Evolutionary conservation across 2,888 invertebrate species (phyloP).

Genomic region (Branchellion lobata): DNA sequence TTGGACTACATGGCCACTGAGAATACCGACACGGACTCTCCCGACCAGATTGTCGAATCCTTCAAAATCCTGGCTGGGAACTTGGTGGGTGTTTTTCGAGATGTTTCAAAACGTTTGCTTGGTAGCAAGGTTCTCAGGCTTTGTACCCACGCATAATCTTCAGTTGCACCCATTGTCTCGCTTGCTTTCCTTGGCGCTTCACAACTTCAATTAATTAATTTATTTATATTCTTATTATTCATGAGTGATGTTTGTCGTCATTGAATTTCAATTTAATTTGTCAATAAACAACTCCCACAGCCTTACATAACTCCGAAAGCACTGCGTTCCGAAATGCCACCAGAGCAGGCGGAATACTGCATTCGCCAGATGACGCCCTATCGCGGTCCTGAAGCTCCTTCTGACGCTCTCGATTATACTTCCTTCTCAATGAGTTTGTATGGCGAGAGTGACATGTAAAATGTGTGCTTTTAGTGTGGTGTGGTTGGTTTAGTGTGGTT

Average conservation of each 20-base stretch:
- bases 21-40: slow-evolving; percentile 67
- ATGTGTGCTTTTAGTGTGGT: neutral
- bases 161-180: no score
- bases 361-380: slow-evolving; percentile 98
- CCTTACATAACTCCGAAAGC: slow-evolving; percentile 87
- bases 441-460: slow-evolving; percentile 57
- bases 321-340: slow-evolving; percentile 93
- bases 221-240: no score
- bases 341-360: slow-evolving; percentile 99
- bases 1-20: slow-evolving; percentile 99
- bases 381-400: slow-evolving; percentile 81
- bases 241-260: no score
- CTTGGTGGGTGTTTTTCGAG: slow-evolving; percentile 66
- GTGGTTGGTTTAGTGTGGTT: neutral
- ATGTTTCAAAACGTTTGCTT: no score
- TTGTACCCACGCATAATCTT: no score
- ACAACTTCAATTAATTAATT: no score
- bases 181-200: no score
- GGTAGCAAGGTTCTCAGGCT: no score
- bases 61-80: slow-evolving; percentile 54
- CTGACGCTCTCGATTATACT: slow-evolving; percentile 96
- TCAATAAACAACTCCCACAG: slow-evolving; percentile 54
- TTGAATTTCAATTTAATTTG: no score
- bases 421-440: slow-evolving; percentile 98
- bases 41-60: slow-evolving; percentile 54